Evolutionary conservation across 2,113 vertebrate genomes (phyloP).

Genomic region (Xerus inauris): DNA sequence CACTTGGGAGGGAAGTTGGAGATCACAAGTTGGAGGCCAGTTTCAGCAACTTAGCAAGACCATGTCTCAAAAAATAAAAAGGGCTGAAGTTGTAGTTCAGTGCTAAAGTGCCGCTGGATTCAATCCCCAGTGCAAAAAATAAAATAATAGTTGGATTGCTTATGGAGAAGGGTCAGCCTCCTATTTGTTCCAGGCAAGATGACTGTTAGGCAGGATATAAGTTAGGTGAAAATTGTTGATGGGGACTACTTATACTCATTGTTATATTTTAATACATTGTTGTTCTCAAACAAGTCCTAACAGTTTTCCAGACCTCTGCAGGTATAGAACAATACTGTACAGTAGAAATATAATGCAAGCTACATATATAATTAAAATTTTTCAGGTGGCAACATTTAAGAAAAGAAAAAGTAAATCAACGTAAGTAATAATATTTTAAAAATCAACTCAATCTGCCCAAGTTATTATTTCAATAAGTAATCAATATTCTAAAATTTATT

Average conservation of each 20-base stretch:
- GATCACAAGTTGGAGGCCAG: too few relatives aligned
- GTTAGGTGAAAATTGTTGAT: neutral
- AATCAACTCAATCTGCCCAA: neutral
- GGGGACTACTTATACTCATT: neutral
- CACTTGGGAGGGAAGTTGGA: neutral
- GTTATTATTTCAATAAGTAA: constrained; percentile 23
- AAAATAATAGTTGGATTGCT: neutral
- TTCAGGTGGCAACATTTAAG: neutral
- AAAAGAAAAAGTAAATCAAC: neutral
- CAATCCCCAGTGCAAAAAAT: neutral
- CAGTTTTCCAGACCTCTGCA: neutral
- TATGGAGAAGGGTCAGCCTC: neutral
- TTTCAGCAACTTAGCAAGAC: too few relatives aligned
- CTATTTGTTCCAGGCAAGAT: neutral
- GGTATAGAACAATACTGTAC: neutral
- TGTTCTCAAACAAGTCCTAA: neutral
- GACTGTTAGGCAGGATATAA: neutral
- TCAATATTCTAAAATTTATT: neutral
- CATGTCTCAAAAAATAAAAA: neutral
- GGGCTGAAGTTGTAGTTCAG: neutral
- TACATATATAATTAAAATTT: neutral
- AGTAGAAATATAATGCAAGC: neutral
- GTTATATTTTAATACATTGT: neutral
- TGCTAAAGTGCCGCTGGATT: neutral
- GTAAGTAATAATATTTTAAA: neutral